Evolutionary conservation across 1,140 invertebrate species (phyloP).

Genomic region (Nautilus pompilius): DNA sequence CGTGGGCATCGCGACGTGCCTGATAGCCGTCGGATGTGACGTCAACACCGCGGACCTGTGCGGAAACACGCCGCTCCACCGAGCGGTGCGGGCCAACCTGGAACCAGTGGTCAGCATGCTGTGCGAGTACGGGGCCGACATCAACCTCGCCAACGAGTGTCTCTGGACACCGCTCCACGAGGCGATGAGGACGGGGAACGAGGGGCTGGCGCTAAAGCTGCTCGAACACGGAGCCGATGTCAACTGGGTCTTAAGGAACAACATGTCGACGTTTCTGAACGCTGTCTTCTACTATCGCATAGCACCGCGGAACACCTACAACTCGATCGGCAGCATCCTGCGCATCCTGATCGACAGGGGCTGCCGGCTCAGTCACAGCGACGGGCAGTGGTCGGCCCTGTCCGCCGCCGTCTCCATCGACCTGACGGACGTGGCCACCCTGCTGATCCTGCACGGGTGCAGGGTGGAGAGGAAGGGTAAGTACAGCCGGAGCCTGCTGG

Average conservation of each 20-base stretch:
- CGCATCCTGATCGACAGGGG: slow-evolving; percentile 34
- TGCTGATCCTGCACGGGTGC: slow-evolving; percentile 42
- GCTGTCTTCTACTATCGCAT: slow-evolving; percentile 46
- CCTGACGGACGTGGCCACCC: slow-evolving; percentile 37
- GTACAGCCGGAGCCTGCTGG: slow-evolving; percentile 36
- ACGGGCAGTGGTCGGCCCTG: slow-evolving; percentile 43
- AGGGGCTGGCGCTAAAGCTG: slow-evolving; percentile 30
- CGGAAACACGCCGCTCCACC: slow-evolving; percentile 39
- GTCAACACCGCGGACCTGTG: slow-evolving; percentile 27
- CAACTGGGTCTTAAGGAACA: slow-evolving; percentile 30
- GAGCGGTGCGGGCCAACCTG: slow-evolving; percentile 39
- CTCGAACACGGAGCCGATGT: slow-evolving; percentile 33
- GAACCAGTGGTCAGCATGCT: slow-evolving; percentile 33
- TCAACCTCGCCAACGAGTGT: slow-evolving; percentile 30
- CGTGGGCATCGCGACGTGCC: slow-evolving; percentile 31
- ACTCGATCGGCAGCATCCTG: slow-evolving; percentile 28
- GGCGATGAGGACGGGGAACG: slow-evolving; percentile 40
- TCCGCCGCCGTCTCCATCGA: slow-evolving; percentile 37
- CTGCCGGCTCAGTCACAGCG: slow-evolving; percentile 35
- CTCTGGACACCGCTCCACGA: slow-evolving; percentile 46
- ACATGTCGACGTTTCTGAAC: slow-evolving; percentile 41
- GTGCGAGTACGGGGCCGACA: slow-evolving; percentile 34
- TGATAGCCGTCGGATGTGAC: slow-evolving; percentile 33
- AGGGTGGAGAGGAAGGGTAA: slow-evolving; percentile 15
- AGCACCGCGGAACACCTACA: slow-evolving; percentile 32